A percentile compares a stretch with the other conserved stretches of the same genome.
phyloP scores from a whole-genome alignment of 2,888 invertebrate genomes.

The Neoascia interrupta region DNA sequence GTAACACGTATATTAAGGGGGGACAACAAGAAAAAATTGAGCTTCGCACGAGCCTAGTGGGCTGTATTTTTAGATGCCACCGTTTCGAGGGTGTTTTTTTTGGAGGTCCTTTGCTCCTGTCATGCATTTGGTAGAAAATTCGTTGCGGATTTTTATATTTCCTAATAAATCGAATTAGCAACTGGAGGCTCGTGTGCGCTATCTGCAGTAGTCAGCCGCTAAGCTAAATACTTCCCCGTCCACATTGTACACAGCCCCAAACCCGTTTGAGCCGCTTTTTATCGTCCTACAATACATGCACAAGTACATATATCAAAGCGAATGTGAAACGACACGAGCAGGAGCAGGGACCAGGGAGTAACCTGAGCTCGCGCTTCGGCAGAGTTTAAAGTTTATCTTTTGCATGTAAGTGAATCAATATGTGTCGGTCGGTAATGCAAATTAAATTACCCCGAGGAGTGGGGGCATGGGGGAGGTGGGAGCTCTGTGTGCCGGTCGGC shows the following conservation, averaged over 20 bases:
- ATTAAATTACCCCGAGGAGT: slow-evolving; percentile 45
- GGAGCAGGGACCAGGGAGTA: too few species aligned
- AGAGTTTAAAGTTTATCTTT: slow-evolving; percentile 48
- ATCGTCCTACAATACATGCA: too few species aligned
- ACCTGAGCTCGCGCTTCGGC: too few species aligned
- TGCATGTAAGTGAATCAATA: slow-evolving; percentile 50
- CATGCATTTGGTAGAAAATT: slow-evolving; percentile 23
- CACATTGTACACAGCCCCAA: too few species aligned
- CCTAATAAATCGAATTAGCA: slow-evolving; percentile 51
- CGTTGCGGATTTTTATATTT: slow-evolving; percentile 47
- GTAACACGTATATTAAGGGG: slow-evolving; percentile 34
- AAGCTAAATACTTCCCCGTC: too few species aligned
- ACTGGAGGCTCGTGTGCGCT: slow-evolving; percentile 12
- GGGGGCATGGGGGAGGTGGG: not conserved
- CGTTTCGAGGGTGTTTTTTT: too few species aligned
- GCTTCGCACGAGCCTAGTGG: slow-evolving; percentile 21
- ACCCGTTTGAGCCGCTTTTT: too few species aligned
- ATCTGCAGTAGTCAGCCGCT: slow-evolving; percentile 26
- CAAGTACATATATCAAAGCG: slow-evolving; percentile 10
- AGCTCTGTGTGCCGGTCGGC: too few species aligned
- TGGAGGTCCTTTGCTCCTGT: slow-evolving; percentile 10
- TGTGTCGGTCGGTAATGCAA: slow-evolving; percentile 56
- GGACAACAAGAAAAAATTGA: slow-evolving; percentile 36
- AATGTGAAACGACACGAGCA: slow-evolving; percentile 8
- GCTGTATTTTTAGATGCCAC: too few species aligned